phyloP scores from a whole-genome alignment of 2,888 invertebrate species.

The Spialia ferax region DNA sequence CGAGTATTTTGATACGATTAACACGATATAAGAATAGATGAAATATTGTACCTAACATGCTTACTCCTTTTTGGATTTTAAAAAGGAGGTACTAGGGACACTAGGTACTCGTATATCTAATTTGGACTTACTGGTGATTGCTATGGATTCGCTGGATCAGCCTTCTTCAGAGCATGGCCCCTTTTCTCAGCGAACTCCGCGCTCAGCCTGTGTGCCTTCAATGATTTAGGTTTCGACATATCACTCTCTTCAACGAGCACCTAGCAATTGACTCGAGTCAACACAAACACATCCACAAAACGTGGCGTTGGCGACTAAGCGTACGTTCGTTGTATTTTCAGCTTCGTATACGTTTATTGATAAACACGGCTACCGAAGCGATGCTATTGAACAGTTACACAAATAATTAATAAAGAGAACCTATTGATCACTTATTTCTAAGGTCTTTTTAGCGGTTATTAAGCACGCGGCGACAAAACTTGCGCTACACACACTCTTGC shows the following conservation, averaged over 20 bases:
- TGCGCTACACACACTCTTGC: background rate
- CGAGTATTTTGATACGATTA: too few relatives aligned
- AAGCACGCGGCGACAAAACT: constrained; percentile 22
- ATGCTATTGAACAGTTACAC: constrained; percentile 64
- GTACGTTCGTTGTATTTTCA: constrained; percentile 48
- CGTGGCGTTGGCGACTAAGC: constrained; percentile 21
- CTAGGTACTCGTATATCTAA: too few relatives aligned
- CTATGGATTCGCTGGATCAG: constrained; percentile 78
- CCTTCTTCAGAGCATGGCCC: constrained; percentile 72
- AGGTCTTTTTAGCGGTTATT: constrained; percentile 36
- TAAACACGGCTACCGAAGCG: constrained; percentile 55
- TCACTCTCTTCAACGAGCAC: constrained; percentile 47
- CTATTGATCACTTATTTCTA: constrained; percentile 78
- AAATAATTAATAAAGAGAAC: constrained; percentile 81
- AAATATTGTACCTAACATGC: too few relatives aligned
- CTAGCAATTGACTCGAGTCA: constrained; percentile 54
- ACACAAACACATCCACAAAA: constrained; percentile 34
- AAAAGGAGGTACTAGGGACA: too few relatives aligned
- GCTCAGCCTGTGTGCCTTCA: constrained; percentile 82
- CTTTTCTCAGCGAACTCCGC: constrained; percentile 82
- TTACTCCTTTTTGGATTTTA: too few relatives aligned
- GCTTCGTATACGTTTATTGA: constrained; percentile 52
- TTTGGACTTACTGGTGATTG: constrained; percentile 79
- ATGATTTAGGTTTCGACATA: constrained; percentile 81
- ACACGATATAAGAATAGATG: too few relatives aligned